Percentiles rank a stretch among this genome's conserved stretches.
Evolutionary conservation across 2,113 vertebrate genomes (phyloP).

Genomic region (Pelobates fuscus): DNA sequence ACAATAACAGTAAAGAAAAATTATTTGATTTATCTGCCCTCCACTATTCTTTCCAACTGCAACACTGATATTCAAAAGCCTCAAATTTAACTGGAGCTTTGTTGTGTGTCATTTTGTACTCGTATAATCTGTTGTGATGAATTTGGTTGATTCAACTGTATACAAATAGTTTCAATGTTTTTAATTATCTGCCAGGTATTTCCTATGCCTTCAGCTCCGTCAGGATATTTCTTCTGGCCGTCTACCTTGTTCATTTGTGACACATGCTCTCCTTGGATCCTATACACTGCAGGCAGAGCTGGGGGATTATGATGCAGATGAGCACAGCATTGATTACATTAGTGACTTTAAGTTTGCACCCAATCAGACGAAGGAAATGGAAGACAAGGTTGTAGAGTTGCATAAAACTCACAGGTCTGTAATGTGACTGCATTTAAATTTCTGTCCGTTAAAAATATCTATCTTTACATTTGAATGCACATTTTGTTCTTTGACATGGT

Average conservation of each 20-base stretch:
- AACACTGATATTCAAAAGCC: too few relatives aligned
- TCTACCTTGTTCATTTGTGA: conserved; percentile 84
- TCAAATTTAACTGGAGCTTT: too few relatives aligned
- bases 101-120: too few relatives aligned
- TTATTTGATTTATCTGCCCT: too few relatives aligned
- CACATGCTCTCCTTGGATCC: conserved; percentile 81
- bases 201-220: conserved; percentile 84
- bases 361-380: conserved; percentile 91
- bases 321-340: conserved; percentile 77
- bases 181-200: conserved; percentile 70
- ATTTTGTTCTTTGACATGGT: too few relatives aligned
- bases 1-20: too few relatives aligned
- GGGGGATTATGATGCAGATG: conserved; percentile 86
- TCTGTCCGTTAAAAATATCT: too few relatives aligned
- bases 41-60: too few relatives aligned
- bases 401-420: conserved; percentile 91
- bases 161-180: too few relatives aligned
- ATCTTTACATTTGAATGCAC: too few relatives aligned
- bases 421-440: neutral
- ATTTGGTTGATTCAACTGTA: too few relatives aligned
- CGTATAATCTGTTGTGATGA: too few relatives aligned
- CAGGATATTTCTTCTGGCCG: conserved; percentile 80
- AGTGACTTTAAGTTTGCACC: conserved; percentile 87
- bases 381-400: conserved; percentile 93
- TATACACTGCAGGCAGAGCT: conserved; percentile 86